Evolutionary conservation across 2,113 vertebrate species (phyloP).

Genomic region (Rana temporaria): DNA sequence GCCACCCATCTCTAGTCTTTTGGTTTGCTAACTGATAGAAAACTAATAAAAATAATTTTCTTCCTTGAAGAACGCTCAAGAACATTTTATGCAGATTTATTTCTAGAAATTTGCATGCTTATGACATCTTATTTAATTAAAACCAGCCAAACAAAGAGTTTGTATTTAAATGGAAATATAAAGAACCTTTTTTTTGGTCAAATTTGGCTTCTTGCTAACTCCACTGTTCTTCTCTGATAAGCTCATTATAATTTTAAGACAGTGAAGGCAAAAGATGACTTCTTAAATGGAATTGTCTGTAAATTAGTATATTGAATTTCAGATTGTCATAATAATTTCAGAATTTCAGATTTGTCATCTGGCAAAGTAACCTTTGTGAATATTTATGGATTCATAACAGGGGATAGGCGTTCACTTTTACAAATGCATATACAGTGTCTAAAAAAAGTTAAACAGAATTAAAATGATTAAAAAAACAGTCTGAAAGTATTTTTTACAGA

Average conservation of each 20-base stretch:
- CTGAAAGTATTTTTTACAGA: too few species aligned
- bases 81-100: slow-evolving; percentile 25
- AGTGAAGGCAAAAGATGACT: neutral
- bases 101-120: slow-evolving; percentile 16
- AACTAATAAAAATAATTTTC: neutral
- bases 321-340: neutral
- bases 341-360: too few species aligned
- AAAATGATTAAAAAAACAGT: too few species aligned
- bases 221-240: slow-evolving; percentile 9
- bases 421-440: too few species aligned
- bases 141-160: slow-evolving; percentile 4
- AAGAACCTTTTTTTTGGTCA: slow-evolving; percentile 7
- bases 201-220: slow-evolving; percentile 7
- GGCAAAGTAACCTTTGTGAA: too few species aligned
- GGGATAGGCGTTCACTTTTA: too few species aligned
- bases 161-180: slow-evolving; percentile 21
- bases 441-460: too few species aligned
- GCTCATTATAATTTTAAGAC: neutral
- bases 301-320: neutral
- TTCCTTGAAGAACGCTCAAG: slow-evolving; percentile 26
- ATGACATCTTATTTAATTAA: slow-evolving; percentile 23
- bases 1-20: neutral
- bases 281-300: neutral
- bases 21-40: neutral
- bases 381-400: too few species aligned